Base-by-base conservation (phyloP, 1,140 invertebrate genomes). In the Drosophila kanapiae region DNA sequence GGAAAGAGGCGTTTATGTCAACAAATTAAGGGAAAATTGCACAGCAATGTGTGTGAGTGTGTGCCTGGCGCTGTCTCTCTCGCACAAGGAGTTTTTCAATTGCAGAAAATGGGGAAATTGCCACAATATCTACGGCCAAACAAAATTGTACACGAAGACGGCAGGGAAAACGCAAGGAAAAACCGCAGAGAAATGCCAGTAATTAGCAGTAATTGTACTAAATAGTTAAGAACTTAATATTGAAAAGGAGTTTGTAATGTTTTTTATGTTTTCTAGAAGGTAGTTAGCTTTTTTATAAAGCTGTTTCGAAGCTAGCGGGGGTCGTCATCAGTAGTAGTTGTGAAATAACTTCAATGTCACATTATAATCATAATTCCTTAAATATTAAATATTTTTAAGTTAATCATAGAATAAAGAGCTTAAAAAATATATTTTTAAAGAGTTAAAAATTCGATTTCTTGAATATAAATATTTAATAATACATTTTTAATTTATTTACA, bases 21-120 rank as follows among this genome's bases (percentile, higher is more conserved):
- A 84, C 90, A 91, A 91, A 92, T 91, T 91, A 87, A 90, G 72
- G 82, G 80, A 80, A 91, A 90, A 86, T 90, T 77, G 72, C 61
- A 23, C 79, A 72, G 64, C 79, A 49, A 51, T 59, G 35, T 27
- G 33, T 54, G 31, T 31, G 31, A 3, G 31, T 31, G 31, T 37
- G 31, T 60, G 23, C 38, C 18, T 54, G 35, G 7, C 6, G 42
- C n/a, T 42, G 18, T 57, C 23, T 27, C 54, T 38, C 14, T 40
- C 38, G 61, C 33, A 58, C 49, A 58, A 58, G 53, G 16, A 29
- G 33, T 38, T 56, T 56, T 56, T 56, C 53, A 56, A 56, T 56
- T 56, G 53, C 33, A n/a, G 27, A 23, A 23, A 14, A 4, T 4
- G 13, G 10, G 49, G 11, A 51, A 51, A 51, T 35, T 51, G 49